Percentiles rank a stretch among this genome's conserved stretches.
These are phyloP conservation scores for Perca schrenkii DNA, from an alignment of 2,113 vertebrate species.

Conservation along the genomic window DNA sequence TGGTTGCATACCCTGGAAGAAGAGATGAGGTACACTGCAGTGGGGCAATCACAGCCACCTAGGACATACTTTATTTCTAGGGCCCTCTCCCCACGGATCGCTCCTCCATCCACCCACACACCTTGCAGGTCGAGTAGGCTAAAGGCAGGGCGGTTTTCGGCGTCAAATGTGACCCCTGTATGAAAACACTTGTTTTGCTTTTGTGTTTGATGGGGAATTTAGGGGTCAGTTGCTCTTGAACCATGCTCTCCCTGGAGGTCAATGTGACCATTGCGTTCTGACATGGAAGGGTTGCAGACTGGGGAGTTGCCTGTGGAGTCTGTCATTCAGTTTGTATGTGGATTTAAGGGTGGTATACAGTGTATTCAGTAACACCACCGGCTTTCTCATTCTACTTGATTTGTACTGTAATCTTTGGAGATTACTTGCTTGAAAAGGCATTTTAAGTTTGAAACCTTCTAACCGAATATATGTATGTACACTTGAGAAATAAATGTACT, in stretches of 20 bases:
- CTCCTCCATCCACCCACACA: conserved; percentile 58
- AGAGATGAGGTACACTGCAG: conserved; percentile 69
- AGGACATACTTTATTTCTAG: conserved; percentile 68
- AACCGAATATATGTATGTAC: conserved; percentile 16
- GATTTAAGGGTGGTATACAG: not conserved
- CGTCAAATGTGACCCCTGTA: conserved; percentile 55
- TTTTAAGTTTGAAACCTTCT: conserved; percentile 20
- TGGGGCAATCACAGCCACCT: conserved; percentile 63
- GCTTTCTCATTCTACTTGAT: conserved; percentile 38
- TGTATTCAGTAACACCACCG: not conserved
- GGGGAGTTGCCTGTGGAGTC: conserved; percentile 54
- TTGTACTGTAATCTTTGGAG: conserved; percentile 14
- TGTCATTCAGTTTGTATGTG: conserved; percentile 46
- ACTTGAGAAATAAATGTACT: conserved; percentile 22
- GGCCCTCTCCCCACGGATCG: conserved; percentile 47
- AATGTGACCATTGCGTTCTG: conserved; percentile 53
- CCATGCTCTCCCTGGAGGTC: conserved; percentile 58
- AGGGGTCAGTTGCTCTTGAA: conserved; percentile 70
- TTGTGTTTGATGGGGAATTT: conserved; percentile 67
- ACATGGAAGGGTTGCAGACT: conserved; percentile 39
- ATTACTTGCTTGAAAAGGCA: conserved; percentile 27
- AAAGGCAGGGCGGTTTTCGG: conserved; percentile 51
- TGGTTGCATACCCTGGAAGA: conserved; percentile 78
- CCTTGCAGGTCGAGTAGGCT: conserved; percentile 58
- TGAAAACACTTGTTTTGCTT: conserved; percentile 66